phyloP scores from a whole-genome alignment of 2,113 vertebrate genomes.

The Mesoclemmys tuberculata region DNA sequence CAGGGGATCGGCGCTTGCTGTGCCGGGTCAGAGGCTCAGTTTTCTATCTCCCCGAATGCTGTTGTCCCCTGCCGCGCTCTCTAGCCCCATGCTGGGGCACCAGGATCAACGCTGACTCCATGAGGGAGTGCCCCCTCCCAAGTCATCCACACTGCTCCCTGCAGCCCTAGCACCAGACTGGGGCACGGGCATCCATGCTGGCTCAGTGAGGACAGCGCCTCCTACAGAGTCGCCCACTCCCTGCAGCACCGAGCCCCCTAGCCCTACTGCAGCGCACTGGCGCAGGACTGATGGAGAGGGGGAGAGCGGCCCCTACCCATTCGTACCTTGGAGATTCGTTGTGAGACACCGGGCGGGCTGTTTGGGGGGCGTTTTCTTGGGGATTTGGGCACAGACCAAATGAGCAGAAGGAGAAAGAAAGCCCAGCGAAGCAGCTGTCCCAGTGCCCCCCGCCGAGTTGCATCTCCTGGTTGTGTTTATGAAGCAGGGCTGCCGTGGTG shows the following conservation, averaged over 20 bases:
- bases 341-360: too few relatives aligned
- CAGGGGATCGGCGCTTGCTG: neutral
- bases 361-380: too few relatives aligned
- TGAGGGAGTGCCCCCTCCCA: neutral
- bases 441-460: neutral
- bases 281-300: neutral
- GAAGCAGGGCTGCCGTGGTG: neutral
- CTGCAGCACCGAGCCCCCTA: neutral
- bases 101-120: neutral
- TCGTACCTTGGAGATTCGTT: neutral
- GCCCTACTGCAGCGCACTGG: neutral
- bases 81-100: neutral
- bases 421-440: neutral
- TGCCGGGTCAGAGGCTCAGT: neutral
- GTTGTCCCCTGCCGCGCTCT: too few relatives aligned
- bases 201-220: neutral
- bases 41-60: neutral
- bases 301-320: neutral
- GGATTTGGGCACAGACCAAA: neutral
- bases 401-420: neutral
- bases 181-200: neutral
- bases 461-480: neutral
- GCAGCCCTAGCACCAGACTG: neutral
- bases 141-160: neutral
- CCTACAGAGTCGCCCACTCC: neutral